Evolutionary conservation across 1,140 invertebrate species (phyloP).

Genomic region (Penaeus chinensis): DNA sequence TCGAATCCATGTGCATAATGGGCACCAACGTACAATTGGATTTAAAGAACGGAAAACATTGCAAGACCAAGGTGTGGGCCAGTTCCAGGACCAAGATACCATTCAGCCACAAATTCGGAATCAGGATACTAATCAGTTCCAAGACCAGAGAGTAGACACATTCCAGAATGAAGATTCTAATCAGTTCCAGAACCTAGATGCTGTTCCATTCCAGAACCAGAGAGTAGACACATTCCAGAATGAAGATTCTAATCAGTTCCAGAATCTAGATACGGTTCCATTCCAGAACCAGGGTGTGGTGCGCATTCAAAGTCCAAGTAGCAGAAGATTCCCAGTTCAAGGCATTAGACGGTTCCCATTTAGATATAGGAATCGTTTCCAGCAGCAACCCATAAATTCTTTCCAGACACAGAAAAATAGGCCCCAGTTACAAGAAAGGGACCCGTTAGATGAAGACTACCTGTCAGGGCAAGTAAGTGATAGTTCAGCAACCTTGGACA

Average conservation of each 20-base stretch:
- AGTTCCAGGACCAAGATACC: background rate
- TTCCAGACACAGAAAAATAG: background rate
- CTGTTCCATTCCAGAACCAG: background rate
- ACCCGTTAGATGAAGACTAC: no score
- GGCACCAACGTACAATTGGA: no score
- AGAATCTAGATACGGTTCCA: background rate
- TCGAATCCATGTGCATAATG: no score
- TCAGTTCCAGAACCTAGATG: background rate
- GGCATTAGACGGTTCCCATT: background rate
- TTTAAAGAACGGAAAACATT: background rate
- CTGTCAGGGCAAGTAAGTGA: no score
- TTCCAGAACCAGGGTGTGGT: background rate
- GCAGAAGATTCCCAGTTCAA: background rate
- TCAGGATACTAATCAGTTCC: background rate
- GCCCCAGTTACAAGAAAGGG: no score
- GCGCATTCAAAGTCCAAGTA: background rate
- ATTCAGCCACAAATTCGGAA: background rate
- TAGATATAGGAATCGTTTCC: background rate
- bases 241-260: slow-evolving; percentile 4
- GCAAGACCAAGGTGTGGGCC: background rate
- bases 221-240: background rate
- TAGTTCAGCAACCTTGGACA: no score
- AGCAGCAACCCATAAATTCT: background rate
- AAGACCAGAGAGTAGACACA: background rate
- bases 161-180: slow-evolving; percentile 1